phyloP scores from a whole-genome alignment of 2,888 invertebrate species.

The Eustalomyia histrio region DNA sequence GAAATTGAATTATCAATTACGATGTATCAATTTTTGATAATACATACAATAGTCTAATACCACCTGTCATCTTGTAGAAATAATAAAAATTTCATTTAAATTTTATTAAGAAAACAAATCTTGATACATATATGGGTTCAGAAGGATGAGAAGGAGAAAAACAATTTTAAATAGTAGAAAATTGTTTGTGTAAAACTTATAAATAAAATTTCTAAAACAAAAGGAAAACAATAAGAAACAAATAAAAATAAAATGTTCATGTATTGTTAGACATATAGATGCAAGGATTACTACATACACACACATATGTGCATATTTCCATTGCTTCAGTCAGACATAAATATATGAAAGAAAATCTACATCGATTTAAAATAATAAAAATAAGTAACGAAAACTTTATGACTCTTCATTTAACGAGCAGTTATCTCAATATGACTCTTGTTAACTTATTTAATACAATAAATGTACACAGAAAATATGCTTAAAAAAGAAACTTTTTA shows the following conservation, averaged over 20 bases:
- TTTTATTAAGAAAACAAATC: background rate
- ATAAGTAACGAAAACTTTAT: background rate
- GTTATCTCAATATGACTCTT: background rate
- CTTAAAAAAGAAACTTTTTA: background rate
- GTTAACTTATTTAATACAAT: too few species aligned
- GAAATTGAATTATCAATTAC: too few species aligned
- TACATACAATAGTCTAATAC: background rate
- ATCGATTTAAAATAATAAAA: constrained; percentile 7
- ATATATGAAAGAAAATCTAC: constrained; percentile 1
- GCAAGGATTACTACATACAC: background rate
- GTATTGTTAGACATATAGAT: background rate
- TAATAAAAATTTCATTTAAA: background rate
- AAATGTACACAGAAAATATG: too few species aligned
- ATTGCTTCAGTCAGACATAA: background rate
- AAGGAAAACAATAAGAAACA: background rate
- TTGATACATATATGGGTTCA: background rate
- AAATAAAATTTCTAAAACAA: background rate
- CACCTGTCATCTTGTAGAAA: background rate
- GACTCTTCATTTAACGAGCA: background rate
- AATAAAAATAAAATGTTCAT: background rate
- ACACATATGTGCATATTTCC: background rate
- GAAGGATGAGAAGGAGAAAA: background rate
- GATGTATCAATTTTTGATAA: too few species aligned
- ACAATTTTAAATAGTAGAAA: background rate
- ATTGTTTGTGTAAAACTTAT: background rate